Evolutionary conservation across 2,113 vertebrate species (phyloP).

Genomic region (Neotragus pygmaeus): DNA sequence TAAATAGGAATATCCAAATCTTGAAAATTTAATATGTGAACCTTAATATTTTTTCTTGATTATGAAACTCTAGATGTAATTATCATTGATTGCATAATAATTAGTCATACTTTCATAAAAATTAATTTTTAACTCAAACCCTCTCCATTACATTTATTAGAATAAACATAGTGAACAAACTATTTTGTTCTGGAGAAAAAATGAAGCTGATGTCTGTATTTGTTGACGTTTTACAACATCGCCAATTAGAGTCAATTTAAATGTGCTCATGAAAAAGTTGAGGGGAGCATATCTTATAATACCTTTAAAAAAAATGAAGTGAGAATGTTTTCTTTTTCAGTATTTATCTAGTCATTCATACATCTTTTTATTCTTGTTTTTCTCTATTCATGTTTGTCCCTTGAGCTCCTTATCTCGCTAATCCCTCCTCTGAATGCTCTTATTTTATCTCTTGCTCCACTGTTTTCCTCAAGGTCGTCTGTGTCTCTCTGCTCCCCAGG

Average conservation of each 20-base stretch:
- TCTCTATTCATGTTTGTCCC: slow-evolving; percentile 70
- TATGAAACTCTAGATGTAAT: background rate
- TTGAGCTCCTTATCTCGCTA: slow-evolving; percentile 76
- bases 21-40: slow-evolving; percentile 15
- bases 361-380: slow-evolving; percentile 74
- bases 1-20: background rate
- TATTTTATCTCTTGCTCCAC: slow-evolving; percentile 76
- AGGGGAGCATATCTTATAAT: slow-evolving; percentile 50
- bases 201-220: slow-evolving; percentile 51
- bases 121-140: slow-evolving; percentile 12
- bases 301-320: slow-evolving; percentile 64
- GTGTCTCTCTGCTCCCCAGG: slow-evolving; percentile 65
- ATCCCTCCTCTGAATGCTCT: slow-evolving; percentile 74
- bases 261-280: slow-evolving; percentile 68
- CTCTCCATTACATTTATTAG: background rate
- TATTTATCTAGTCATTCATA: slow-evolving; percentile 57
- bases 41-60: background rate
- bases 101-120: slow-evolving; percentile 12
- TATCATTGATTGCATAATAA: background rate
- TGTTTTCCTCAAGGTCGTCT: slow-evolving; percentile 73
- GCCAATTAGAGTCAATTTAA: slow-evolving; percentile 66
- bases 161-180: slow-evolving; percentile 13
- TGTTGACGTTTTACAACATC: slow-evolving; percentile 59
- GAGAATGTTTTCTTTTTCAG: slow-evolving; percentile 57
- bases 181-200: slow-evolving; percentile 49